Conservation (phyloP, 2,113 vertebrate genomes). For the Caloenas nicobarica region DNA sequence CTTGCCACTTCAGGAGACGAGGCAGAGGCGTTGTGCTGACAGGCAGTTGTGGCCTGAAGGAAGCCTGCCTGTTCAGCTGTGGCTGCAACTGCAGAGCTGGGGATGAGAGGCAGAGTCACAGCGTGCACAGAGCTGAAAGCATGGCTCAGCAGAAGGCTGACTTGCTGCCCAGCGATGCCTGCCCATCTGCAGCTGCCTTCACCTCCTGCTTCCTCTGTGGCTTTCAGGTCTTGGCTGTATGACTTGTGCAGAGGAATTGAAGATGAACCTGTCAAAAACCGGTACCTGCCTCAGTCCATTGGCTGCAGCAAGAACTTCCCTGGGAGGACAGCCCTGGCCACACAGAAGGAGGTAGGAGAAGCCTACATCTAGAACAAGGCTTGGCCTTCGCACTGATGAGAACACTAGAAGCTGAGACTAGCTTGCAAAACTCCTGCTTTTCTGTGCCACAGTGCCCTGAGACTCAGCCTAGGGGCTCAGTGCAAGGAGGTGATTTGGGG, state of each 20-base stretch:
- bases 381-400: background rate
- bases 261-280: conserved; percentile 91
- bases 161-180: background rate
- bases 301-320: conserved; percentile 96
- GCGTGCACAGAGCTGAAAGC: background rate
- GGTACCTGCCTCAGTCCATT: conserved; percentile 90
- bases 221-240: conserved; percentile 88
- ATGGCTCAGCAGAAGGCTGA: background rate
- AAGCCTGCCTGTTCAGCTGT: background rate
- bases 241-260: conserved; percentile 93
- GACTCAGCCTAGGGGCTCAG: background rate
- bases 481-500: background rate
- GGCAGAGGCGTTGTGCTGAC: background rate
- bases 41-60: background rate
- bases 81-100: background rate
- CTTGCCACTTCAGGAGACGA: background rate
- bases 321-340: conserved; percentile 84
- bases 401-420: background rate
- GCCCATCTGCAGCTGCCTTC: background rate
- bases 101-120: background rate
- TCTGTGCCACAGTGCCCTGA: background rate
- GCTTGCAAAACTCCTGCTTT: background rate
- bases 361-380: background rate
- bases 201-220: background rate
- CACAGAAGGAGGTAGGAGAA: conserved; percentile 82